A percentile compares a stretch with the other conserved stretches of the same genome.
Conservation (phyloP, 37 sponge, comb jelly and placozoan species). For the Agelas oroides region DNA sequence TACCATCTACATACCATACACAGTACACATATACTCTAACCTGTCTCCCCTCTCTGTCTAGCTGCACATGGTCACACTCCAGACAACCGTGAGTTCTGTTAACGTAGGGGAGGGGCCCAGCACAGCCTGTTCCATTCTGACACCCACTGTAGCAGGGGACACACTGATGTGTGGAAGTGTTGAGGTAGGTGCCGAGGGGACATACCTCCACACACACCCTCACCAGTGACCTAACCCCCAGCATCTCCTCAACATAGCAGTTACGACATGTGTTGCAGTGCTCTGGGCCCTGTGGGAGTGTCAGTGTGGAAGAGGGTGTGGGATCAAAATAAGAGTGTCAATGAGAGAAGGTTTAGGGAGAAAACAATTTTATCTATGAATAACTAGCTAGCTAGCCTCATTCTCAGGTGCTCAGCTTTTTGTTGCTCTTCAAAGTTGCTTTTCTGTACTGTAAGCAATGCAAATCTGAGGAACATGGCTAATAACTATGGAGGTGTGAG, state of each 20-base stretch:
- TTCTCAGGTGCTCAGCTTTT: no score
- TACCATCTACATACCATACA: no score
- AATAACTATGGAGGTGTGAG: no score
- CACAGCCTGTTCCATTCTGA: conserved; percentile 72
- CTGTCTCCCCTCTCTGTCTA: conserved; percentile 46
- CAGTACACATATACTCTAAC: no score
- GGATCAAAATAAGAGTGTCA: no score
- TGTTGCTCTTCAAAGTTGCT: no score
- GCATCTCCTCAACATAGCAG: background rate
- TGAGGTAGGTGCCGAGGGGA: conserved; percentile 49
- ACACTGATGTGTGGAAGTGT: conserved; percentile 3
- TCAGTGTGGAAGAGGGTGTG: no score
- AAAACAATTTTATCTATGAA: no score
- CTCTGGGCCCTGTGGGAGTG: conserved; percentile 41
- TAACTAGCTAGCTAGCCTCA: no score
- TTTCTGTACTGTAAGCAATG: no score
- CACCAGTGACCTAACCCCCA: background rate
- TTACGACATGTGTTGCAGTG: conserved; percentile 49
- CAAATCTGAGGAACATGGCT: no score
- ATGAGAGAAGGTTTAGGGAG: no score
- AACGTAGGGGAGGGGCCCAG: conserved; percentile 66
- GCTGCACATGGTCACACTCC: conserved; percentile 41
- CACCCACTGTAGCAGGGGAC: conserved; percentile 60
- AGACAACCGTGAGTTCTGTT: conserved; percentile 62
- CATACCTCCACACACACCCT: conserved; percentile 53